Base-by-base conservation (phyloP, 2,113 vertebrate species). In the Prunella himalayana region DNA sequence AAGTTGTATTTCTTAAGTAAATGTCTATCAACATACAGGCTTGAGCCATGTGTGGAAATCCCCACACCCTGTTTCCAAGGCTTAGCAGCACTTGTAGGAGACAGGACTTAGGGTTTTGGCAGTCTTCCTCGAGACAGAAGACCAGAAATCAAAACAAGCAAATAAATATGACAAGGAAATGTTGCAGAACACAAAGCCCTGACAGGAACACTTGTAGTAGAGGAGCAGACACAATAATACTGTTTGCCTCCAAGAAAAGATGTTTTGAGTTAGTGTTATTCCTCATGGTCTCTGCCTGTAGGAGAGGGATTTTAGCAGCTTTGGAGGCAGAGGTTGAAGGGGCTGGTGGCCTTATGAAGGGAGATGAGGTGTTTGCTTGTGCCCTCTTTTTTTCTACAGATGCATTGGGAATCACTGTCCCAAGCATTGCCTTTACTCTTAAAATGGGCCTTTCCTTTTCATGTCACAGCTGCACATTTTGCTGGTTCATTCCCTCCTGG, bases 161-260 rank as follows among this genome's bases (percentile, higher is more conserved):
- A 97, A 92, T 96, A 97, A 97, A 94, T 95, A 94, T 53, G 87
- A 96, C 86, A 93, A 82, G 96, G 88, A 93, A 88, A 92, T 21
- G 28, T 63, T 93, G 90, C 90, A 97, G 96, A 95, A 97, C 82
- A 88, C 80, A 91, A 94, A 97, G 93, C 96, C 84, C 87, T 92
- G 96, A 97, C 96, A 92, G 82, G 51, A 91, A 68, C 71, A 71
- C 71, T 94, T 91, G 71, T 87, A 37, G 45, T 64, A 80, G 84
- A 27, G 23, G 61, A 97, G 96, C 85, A 96, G 86, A 87, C 20
- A 85, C 50, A 28, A 88, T 93, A 33, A 88, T 82, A 61, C 73
- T 69, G 47, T 80, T 82, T 79, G 37, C 78, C 70, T 92, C 65
- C 28, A 69, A 77, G 81, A 82, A 54, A 82, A 82, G 39, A 37